phyloP scores from a whole-genome alignment of 2,113 vertebrate species.

The Actenoides lindsayi region DNA sequence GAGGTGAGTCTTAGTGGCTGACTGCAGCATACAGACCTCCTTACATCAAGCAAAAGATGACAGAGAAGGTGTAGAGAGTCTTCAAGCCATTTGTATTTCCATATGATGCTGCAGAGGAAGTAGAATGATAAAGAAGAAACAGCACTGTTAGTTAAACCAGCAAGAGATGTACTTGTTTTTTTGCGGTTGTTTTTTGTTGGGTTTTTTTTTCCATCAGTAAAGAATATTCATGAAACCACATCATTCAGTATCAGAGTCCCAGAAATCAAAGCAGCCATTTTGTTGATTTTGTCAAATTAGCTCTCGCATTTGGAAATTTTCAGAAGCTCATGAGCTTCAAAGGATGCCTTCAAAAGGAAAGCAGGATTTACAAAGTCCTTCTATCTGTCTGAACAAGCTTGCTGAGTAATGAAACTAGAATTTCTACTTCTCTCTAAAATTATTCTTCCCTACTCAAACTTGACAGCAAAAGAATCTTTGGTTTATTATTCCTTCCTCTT shows the following conservation, averaged over 20 bases:
- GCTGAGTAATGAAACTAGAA: background rate
- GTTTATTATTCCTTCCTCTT: background rate
- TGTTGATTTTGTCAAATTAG: background rate
- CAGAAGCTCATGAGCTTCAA: background rate
- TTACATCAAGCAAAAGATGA: background rate
- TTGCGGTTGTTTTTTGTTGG: too few relatives aligned
- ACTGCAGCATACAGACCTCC: background rate
- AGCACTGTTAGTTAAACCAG: background rate
- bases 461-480: background rate
- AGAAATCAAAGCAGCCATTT: constrained; percentile 17
- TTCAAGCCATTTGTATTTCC: background rate
- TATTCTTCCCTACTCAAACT: background rate
- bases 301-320: background rate
- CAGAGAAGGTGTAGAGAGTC: background rate
- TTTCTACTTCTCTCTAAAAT: background rate
- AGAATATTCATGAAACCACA: background rate
- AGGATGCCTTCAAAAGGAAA: background rate
- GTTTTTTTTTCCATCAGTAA: background rate
- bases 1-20: background rate
- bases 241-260: background rate
- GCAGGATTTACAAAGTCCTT: background rate
- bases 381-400: background rate
- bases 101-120: background rate
- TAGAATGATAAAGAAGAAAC: background rate
- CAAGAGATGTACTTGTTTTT: background rate